Evolutionary conservation across 2,797 vertebrate genomes (phyloP).

Genomic region (Anabas testudineus): DNA sequence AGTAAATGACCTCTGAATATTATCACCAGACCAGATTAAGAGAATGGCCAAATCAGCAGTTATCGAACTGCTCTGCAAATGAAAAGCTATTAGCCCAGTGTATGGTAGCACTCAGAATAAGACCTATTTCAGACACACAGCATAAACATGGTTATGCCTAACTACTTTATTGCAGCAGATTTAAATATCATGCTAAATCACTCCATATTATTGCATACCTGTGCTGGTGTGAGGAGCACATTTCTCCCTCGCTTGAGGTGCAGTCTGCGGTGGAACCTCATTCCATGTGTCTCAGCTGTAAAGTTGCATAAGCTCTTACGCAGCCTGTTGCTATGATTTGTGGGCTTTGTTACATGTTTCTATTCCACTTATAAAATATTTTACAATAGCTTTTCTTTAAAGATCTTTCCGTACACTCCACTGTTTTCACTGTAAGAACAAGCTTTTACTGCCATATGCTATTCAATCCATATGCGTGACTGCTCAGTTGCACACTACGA

Average conservation of each 20-base stretch:
- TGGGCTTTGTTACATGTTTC: conserved; percentile 54
- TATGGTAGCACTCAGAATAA: conserved; percentile 55
- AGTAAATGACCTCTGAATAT: conserved; percentile 77
- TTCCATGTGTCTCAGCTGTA: conserved; percentile 32
- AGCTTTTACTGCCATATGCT: conserved; percentile 15
- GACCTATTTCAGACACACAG: conserved; percentile 54
- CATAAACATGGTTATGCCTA: conserved; percentile 51
- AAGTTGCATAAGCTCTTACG: conserved; percentile 35
- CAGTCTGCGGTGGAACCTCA: conserved; percentile 15
- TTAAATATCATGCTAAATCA: conserved; percentile 42
- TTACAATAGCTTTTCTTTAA: conserved; percentile 44
- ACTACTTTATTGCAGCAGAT: conserved; percentile 38
- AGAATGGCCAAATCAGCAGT: conserved; percentile 80
- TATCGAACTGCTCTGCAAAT: conserved; percentile 71
- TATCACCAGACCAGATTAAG: conserved; percentile 77
- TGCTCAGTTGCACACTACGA: conserved; percentile 13
- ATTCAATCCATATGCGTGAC: conserved; percentile 26
- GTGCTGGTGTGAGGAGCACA: conserved; percentile 15
- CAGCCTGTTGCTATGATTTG: conserved; percentile 35
- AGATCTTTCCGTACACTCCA: background rate
- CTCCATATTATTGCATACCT: conserved; percentile 41
- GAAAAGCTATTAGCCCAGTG: conserved; percentile 69
- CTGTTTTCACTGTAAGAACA: conserved; percentile 24
- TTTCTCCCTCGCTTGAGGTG: conserved; percentile 10
- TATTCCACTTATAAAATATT: conserved; percentile 47